These are phyloP conservation scores for Drosophila erecta DNA, from an alignment of 1,140 invertebrate species.

Conservation along the genomic window DNA sequence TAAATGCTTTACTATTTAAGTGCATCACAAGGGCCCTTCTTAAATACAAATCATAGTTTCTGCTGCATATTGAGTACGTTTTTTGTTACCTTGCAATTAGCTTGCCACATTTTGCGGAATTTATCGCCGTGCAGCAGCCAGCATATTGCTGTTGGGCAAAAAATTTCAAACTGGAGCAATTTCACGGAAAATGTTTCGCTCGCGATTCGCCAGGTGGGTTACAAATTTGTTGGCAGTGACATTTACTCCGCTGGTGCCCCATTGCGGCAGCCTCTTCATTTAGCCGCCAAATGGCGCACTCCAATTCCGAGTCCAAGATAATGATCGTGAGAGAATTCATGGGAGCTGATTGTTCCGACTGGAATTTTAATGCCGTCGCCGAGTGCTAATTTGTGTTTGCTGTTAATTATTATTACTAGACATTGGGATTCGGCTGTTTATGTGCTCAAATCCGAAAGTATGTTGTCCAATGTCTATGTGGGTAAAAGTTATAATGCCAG, in stretches of 20 bases:
- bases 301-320: conserved; percentile 52
- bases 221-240: conserved; percentile 73
- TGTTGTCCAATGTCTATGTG: too few species aligned
- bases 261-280: conserved; percentile 30
- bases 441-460: not conserved
- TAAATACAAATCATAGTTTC: too few species aligned
- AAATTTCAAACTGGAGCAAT: conserved; percentile 79
- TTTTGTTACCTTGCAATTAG: too few species aligned
- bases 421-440: not conserved
- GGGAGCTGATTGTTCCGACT: conserved; percentile 48
- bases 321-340: conserved; percentile 78
- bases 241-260: conserved; percentile 54
- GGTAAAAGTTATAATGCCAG: too few species aligned
- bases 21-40: too few species aligned
- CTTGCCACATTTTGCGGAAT: not conserved
- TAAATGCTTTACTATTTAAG: too few species aligned
- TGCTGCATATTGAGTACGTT: too few species aligned
- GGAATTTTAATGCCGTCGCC: conserved; percentile 69
- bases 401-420: conserved; percentile 61
- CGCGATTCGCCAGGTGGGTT: conserved; percentile 28
- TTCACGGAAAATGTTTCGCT: not conserved
- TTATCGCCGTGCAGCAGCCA: conserved; percentile 1
- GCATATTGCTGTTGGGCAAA: conserved; percentile 62
- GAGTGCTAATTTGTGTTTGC: conserved; percentile 71
- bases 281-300: conserved; percentile 50